Conservation (phyloP, 2,888 invertebrate genomes). For the Zhuqinia jingwanae region DNA sequence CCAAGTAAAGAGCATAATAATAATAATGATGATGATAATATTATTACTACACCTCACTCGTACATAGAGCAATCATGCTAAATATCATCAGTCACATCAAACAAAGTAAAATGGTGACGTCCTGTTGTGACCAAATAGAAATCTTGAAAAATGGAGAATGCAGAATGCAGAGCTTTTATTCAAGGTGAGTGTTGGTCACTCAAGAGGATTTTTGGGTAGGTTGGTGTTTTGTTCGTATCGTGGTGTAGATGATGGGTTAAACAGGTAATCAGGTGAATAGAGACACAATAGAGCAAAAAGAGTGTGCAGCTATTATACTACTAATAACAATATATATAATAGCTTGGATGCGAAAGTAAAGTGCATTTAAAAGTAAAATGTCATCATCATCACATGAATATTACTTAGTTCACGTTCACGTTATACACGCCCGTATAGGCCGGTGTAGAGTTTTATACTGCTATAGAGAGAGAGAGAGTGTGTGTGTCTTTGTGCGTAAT, state of each 20-base stretch:
- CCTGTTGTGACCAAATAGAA: conserved; percentile 69
- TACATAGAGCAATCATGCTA: too few species aligned
- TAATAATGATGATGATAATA: too few species aligned
- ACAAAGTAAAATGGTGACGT: conserved; percentile 46
- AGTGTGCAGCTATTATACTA: background rate
- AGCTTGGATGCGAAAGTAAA: conserved; percentile 16
- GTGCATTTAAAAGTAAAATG: conserved; percentile 8
- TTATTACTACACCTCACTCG: background rate
- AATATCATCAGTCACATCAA: background rate
- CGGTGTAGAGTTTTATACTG: background rate
- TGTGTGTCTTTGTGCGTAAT: background rate
- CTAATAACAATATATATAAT: conserved; percentile 27
- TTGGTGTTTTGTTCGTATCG: too few species aligned
- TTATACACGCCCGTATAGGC: background rate
- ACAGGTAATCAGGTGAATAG: conserved; percentile 45
- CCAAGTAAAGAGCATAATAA: conserved; percentile 26
- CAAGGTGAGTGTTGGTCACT: conserved; percentile 67
- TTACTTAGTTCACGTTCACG: conserved; percentile 3
- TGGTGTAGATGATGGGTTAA: conserved; percentile 48
- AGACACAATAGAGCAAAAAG: too few species aligned
- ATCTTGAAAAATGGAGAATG: conserved; percentile 71
- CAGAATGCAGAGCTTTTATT: conserved; percentile 67
- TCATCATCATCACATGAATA: too few species aligned
- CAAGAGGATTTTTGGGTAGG: conserved; percentile 62
- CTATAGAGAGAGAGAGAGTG: too few species aligned